These are phyloP conservation scores for Emmelina monodactyla DNA, from an alignment of 2,888 invertebrate species.

Conservation along the genomic window DNA sequence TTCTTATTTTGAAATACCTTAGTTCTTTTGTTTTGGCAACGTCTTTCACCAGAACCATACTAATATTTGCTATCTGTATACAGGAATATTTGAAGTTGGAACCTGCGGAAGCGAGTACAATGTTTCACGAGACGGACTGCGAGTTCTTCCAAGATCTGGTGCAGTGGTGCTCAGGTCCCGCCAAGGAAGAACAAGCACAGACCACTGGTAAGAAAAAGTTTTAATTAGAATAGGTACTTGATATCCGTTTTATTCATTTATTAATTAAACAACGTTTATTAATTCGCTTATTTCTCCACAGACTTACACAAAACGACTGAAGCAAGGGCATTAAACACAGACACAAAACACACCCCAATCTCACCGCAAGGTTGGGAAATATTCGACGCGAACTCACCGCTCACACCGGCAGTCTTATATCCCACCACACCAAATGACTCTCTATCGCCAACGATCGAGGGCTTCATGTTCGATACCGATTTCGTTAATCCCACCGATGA, in stretches of 20 bases:
- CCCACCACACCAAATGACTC: constrained; percentile 31
- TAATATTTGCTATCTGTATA: constrained; percentile 35
- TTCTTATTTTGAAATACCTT: neutral
- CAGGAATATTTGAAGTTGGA: constrained; percentile 58
- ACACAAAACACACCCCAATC: constrained; percentile 51
- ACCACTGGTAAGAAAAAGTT: constrained; percentile 42
- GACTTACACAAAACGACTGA: constrained; percentile 39
- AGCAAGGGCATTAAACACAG: constrained; percentile 46
- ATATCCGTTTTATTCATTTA: neutral
- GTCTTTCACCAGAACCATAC: constrained; percentile 14
- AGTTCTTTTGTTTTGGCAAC: constrained; percentile 24
- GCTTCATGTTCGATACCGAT: constrained; percentile 26
- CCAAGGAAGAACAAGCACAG: constrained; percentile 55
- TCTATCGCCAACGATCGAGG: constrained; percentile 36
- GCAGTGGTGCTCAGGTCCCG: constrained; percentile 65
- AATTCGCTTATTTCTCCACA: constrained; percentile 21
- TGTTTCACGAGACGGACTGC: constrained; percentile 62
- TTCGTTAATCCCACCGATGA: constrained; percentile 22
- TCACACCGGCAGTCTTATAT: constrained; percentile 35
- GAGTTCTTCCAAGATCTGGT: constrained; percentile 77
- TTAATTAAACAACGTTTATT: constrained; percentile 2
- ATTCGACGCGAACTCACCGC: constrained; percentile 42
- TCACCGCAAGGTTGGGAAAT: constrained; percentile 52
- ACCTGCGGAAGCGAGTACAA: constrained; percentile 44
- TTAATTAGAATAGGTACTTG: neutral